Evolutionary conservation across 2,797 vertebrate species (phyloP), one percentile per base, ranked within the genome.

Genomic region (Fratercula arctica): DNA sequence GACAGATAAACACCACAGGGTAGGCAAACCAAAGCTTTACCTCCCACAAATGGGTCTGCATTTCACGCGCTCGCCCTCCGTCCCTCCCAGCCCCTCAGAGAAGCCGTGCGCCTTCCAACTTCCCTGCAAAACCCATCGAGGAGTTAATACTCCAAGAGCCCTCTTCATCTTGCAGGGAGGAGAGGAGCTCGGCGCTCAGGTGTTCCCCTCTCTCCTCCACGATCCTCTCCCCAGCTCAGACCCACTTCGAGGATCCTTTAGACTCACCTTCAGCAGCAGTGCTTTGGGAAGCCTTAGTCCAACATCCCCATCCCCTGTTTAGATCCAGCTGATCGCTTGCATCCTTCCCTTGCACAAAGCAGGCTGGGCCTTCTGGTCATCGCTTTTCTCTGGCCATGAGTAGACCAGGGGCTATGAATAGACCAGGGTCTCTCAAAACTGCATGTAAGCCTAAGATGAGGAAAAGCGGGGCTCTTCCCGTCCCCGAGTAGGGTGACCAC

Each of bases 291-390:
- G 53, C 67, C 63, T n/a, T 26, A 79, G 15, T 16, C 23, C 66
- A 60, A 6, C 8, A 1, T 45, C n/a, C 18, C 2, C 23, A 13
- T 54, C 51, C 76, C 64, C 26, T 41, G 0, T 2, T 0, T 2
- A 70, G 35, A 0, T 0, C 35, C 54, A 14, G 16, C 1, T 56
- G 15, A 31, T 50, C 3, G 1, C 31, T n/a, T n/a, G 33, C 19
- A 14, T 17, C 29, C 29, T 57, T 43, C 67, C 41, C 16, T 59
- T 39, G 11, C 5, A 2, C 2, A 2, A 51, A 39, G 33, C 3
- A 1, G n/a, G 15, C 50, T 45, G 18, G 35, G 39, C 7, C 39
- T 33, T 2, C 35, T 45, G 43, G 16, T 11, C 4, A 0, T 51
- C 46, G 28, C 77, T 31, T 35, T 63, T 51, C 54, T 67, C 63